Base-by-base conservation (phyloP, 1,140 invertebrate species). In the Bombus sibiricus region DNA sequence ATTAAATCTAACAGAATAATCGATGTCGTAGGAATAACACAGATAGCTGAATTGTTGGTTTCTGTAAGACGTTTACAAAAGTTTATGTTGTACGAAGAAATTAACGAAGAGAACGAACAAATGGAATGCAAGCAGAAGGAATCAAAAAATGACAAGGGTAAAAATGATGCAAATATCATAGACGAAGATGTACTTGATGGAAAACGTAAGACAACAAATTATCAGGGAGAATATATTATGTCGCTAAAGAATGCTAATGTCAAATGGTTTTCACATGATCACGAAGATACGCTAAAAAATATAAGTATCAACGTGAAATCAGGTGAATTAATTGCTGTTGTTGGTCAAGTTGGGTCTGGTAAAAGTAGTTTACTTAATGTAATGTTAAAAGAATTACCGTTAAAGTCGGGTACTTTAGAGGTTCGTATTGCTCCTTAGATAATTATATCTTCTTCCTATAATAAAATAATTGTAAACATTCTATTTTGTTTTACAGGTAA, bases 321-420 rank as follows among this genome's bases (percentile, higher is more conserved):
- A 6, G 96, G 97, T 15, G 95, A 97, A 47, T 91, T 98, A 22
- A 93, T 97, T 0, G 97, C 97, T 0, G 94, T 98, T 6, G 97
- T 98, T 66, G 98, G 98, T 6, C 96, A 97, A 62, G 98, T 98
- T 53, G 97, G 98, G 12, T 96, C 97, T 0, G 98, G 98, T 28
- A 98, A 98, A 90, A 96, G 96, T 0, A 96, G 98, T 12, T 94
- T 99, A 1, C 94, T 99, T 0, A 97, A 98, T 92, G 96, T 97
- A 0, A 96, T 98, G 62, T 94, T 99, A 0, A 96, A 97, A 25
- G 98, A 99, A 92, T 92, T 98, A 13, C 96, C 96, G 32, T 88
- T 96, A 8, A 92, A 89, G 0, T 76, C 92, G 18, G 97, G 97
- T 3, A 93, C 91, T 22, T 71, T 94, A 74, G 71, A 94, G 85